These are phyloP conservation scores for Agapostemon virescens DNA, from an alignment of 2,888 invertebrate genomes.

Conservation along the genomic window DNA sequence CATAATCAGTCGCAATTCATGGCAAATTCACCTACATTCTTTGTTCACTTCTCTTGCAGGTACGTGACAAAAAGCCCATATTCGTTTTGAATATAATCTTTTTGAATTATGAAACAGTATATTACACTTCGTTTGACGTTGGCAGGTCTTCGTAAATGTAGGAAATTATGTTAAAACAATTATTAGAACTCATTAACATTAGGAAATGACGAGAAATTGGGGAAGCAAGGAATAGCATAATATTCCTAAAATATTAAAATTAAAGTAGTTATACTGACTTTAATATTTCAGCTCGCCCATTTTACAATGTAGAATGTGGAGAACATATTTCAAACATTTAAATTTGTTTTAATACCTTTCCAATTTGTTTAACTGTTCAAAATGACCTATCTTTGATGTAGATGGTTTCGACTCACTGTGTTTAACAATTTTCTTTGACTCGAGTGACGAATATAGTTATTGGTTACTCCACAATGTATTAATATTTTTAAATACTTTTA, in stretches of 20 bases:
- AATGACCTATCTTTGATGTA: no score
- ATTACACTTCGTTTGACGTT: neutral
- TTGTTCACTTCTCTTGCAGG: neutral
- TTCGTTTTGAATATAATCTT: neutral
- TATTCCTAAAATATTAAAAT: neutral
- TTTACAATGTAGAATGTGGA: no score
- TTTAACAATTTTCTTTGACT: no score
- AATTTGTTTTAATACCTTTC: no score
- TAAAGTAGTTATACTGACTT: no score
- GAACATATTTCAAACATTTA: neutral
- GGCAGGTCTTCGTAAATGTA: neutral
- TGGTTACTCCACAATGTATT: neutral
- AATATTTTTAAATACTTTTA: neutral
- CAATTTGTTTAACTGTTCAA: no score
- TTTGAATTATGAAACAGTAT: neutral
- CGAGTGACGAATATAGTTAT: neutral
- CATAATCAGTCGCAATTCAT: slow-evolving; percentile 5
- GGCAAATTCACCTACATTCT: neutral
- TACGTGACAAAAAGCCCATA: neutral
- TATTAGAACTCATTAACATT: no score
- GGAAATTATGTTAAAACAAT: neutral
- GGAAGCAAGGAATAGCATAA: no score
- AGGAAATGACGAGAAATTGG: no score
- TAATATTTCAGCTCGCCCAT: no score
- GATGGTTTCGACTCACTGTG: no score